These are phyloP conservation scores for Martes martes DNA, from an alignment of 2,113 vertebrate genomes.

Conservation along the genomic window DNA sequence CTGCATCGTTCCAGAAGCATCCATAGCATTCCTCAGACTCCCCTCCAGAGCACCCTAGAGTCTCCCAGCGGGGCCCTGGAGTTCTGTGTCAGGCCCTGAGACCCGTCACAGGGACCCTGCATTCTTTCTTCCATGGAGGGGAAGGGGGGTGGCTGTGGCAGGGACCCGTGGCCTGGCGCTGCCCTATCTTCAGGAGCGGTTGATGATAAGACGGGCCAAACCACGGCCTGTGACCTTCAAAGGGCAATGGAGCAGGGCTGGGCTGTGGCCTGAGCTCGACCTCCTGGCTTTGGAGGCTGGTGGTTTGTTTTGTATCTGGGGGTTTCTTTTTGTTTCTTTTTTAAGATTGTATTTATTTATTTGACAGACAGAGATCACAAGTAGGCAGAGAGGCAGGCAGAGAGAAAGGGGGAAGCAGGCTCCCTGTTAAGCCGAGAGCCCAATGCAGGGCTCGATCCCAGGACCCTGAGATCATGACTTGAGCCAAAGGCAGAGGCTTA, in stretches of 20 bases:
- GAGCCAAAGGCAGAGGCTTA: no score
- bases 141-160: accelerated
- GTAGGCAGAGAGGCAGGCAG: no score
- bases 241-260: neutral
- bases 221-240: neutral
- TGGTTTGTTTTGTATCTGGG: no score
- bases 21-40: neutral
- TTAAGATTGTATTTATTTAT: no score
- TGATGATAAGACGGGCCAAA: neutral
- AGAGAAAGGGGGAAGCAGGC: no score
- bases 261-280: no score
- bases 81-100: neutral
- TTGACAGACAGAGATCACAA: no score
- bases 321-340: no score
- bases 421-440: no score
- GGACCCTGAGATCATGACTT: no score
- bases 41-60: neutral
- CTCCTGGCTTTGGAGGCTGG: no score
- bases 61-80: neutral
- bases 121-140: neutral
- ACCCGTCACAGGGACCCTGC: neutral
- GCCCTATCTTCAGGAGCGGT: neutral
- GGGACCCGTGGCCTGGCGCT: accelerated
- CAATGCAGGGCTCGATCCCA: no score
- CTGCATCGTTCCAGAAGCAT: neutral